Evolutionary conservation across 2,888 invertebrate genomes (phyloP).

Genomic region (Spialia ferax): DNA sequence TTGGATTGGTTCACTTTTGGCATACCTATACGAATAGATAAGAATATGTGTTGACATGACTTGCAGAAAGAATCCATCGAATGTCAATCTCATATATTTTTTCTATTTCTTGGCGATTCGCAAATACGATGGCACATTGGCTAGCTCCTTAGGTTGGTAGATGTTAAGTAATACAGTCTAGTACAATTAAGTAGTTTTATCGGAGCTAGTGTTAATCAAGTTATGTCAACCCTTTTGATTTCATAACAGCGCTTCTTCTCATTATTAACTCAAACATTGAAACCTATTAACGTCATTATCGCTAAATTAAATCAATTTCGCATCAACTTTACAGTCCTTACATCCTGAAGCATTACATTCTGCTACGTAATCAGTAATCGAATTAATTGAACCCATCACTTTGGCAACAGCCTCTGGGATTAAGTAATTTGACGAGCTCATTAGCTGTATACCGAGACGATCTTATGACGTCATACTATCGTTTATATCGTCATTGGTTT

Average conservation of each 20-base stretch:
- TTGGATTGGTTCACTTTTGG: no score
- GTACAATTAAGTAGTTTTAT: no score
- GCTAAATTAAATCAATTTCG: constrained; percentile 7
- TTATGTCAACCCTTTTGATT: no score
- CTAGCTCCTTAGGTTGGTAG: no score
- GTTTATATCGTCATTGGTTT: background rate
- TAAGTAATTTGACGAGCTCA: constrained; percentile 24
- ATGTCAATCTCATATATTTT: no score
- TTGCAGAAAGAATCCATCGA: no score
- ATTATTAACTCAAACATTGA: background rate
- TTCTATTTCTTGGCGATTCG: no score
- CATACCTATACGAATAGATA: no score
- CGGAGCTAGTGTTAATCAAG: no score
- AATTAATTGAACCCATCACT: constrained; percentile 18
- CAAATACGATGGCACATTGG: no score
- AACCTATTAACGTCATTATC: background rate
- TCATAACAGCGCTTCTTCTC: background rate
- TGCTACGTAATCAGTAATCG: constrained; percentile 13
- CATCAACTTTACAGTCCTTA: constrained; percentile 9
- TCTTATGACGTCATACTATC: constrained; percentile 9
- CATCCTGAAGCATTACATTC: constrained; percentile 18
- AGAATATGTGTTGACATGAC: no score
- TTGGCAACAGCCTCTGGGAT: constrained; percentile 30
- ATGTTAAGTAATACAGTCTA: no score
- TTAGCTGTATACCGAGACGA: constrained; percentile 6